Evolutionary conservation across 2,888 invertebrate genomes (phyloP).

Genomic region (Erebia epiphron): DNA sequence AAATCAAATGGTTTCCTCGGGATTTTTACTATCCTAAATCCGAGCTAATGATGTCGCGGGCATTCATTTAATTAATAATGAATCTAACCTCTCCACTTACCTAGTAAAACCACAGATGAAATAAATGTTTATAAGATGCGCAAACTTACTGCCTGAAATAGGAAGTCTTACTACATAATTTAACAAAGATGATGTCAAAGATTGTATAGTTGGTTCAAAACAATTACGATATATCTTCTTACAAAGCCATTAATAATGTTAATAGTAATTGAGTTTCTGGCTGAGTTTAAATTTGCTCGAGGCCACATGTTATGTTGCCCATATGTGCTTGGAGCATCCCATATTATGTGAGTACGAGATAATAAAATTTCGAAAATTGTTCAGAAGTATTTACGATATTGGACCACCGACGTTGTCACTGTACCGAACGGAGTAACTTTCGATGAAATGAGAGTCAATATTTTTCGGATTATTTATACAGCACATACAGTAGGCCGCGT

Average conservation of each 20-base stretch:
- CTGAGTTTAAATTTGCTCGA: constrained; percentile 14
- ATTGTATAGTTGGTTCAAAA: constrained; percentile 3
- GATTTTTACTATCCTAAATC: neutral
- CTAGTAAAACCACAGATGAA: too few relatives aligned
- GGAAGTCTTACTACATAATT: neutral
- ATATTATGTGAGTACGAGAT: constrained; percentile 3
- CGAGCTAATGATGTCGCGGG: neutral
- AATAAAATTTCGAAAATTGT: constrained; percentile 15
- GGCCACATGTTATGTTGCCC: constrained; percentile 9
- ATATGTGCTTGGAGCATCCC: constrained; percentile 16
- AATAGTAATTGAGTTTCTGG: constrained; percentile 14
- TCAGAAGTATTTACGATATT: constrained; percentile 7
- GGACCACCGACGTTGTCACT: constrained; percentile 11
- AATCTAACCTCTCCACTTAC: too few relatives aligned
- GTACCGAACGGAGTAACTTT: neutral
- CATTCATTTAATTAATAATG: neutral
- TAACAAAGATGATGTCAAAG: neutral
- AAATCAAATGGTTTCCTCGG: neutral
- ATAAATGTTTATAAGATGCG: too few relatives aligned
- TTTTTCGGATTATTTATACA: neutral
- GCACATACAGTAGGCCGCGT: too few relatives aligned
- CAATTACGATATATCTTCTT: constrained; percentile 3
- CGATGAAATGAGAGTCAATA: neutral
- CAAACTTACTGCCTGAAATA: too few relatives aligned
- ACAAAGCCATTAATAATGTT: constrained; percentile 14